Conservation (phyloP, 2,888 invertebrate species). For the Eupithecia subfuscata region DNA sequence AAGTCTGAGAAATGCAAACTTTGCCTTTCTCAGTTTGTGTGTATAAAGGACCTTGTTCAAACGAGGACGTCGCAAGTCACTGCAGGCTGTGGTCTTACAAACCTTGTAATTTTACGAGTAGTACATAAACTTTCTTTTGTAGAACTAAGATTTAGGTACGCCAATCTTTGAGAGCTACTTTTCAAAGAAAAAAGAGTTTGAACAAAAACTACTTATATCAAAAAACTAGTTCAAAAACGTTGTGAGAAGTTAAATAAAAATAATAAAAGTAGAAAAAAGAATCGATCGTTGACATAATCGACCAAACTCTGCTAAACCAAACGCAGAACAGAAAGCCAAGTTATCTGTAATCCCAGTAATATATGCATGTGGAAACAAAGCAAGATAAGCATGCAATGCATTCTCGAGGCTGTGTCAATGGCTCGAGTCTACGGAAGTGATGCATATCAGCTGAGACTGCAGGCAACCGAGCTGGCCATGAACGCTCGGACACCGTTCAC, state of each 20-base stretch:
- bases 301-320: neutral
- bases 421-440: constrained; percentile 38
- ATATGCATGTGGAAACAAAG: constrained; percentile 18
- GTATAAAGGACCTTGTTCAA: constrained; percentile 32
- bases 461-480: constrained; percentile 33
- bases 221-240: neutral
- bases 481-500: constrained; percentile 36
- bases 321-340: neutral
- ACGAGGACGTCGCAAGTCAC: constrained; percentile 41
- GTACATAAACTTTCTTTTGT: constrained; percentile 39
- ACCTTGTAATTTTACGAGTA: constrained; percentile 39
- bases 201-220: neutral
- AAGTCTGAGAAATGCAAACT: neutral
- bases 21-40: constrained; percentile 3
- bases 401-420: constrained; percentile 38
- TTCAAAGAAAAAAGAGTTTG: neutral
- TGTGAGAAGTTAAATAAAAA: neutral
- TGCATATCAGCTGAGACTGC: constrained; percentile 40
- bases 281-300: neutral
- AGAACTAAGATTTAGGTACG: neutral
- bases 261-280: neutral
- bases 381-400: constrained; percentile 11
- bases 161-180: neutral
- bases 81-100: constrained; percentile 38
- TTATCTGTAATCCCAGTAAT: constrained; percentile 16